Evolutionary conservation across 2,797 vertebrate genomes (phyloP), one percentile per base, ranked within the genome.

Genomic region (Lepilemur ruficaudatus): DNA sequence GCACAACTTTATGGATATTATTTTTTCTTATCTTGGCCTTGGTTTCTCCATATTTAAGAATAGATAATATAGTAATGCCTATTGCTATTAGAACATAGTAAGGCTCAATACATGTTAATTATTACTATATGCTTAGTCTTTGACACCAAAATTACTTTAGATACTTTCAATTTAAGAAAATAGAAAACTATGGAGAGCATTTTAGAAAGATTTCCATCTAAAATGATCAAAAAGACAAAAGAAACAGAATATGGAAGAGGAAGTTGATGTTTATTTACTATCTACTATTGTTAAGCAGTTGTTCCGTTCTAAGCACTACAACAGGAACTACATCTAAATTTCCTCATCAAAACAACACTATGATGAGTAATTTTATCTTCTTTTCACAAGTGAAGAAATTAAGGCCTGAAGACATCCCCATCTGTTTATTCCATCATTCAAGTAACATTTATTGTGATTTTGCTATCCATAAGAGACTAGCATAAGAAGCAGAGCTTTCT

Each of bases 141-240:
- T 50, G 41, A 48, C 25, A 63, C 1, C 12, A 69, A 89, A 76
- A 93, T 86, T 41, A 81, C 32, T 79, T 67, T 69, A 61, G 28
- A 67, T 59, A 52, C 10, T 67, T 82, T 82, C 13, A 23, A 30
- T 32, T 79, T 55, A 86, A 90, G 38, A 69, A 14, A 59, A 81
- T 14, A 79, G 43, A 91, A 55, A 76, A 67, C 7, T 69, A 48
- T 81, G 14, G 35, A 52, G 0, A 90, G 11, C 1, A 78, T 35
- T 95, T 89, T 78, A 90, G 52, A 48, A 95, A 72, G 13, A 78
- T 72, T 88, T 90, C 1, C 7, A 97, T 35, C 8, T 79, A 80
- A 95, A 93, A 90, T 87, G 46, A 90, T 95, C 13, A 80, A 69
- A 75, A 83, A 81, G 11, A 59, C 59, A 79, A 87, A 86, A 69